phyloP scores from a whole-genome alignment of 2,797 vertebrate species.

The Gallirallus australis region DNA sequence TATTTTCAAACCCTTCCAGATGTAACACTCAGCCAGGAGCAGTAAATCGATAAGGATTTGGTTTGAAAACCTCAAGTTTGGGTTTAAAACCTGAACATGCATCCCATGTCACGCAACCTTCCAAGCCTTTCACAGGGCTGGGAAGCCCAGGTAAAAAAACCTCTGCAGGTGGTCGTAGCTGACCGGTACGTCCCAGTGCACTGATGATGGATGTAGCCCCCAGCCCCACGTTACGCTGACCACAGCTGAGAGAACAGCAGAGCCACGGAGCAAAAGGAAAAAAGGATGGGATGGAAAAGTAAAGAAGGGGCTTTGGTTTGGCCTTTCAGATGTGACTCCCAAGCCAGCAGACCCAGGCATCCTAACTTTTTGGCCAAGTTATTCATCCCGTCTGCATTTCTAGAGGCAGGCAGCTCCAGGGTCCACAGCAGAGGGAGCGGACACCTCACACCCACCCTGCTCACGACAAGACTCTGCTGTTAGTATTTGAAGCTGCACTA shows the following conservation, averaged over 20 bases:
- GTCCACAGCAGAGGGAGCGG: not conserved
- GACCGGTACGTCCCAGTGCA: not conserved
- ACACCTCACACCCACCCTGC: not conserved
- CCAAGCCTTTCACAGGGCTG: not conserved
- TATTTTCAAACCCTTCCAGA: not conserved
- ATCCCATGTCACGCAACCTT: not conserved
- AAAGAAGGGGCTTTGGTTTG: not conserved
- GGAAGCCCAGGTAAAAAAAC: not conserved
- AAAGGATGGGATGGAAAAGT: not conserved
- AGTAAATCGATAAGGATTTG: not conserved
- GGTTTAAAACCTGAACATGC: not conserved
- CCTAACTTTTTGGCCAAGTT: not conserved
- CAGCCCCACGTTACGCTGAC: not conserved
- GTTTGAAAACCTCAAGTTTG: not conserved
- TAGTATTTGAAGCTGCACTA: conserved; percentile 15
- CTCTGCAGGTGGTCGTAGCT: not conserved
- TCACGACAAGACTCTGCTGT: not conserved
- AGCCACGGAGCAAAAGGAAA: not conserved
- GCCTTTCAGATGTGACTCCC: fast-evolving
- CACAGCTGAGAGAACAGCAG: not conserved
- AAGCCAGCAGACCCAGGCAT: not conserved
- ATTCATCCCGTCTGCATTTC: not conserved
- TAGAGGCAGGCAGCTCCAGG: not conserved
- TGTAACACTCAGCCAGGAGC: not conserved
- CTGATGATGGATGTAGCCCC: not conserved